phyloP scores from a whole-genome alignment of 1,140 invertebrate genomes.

The Choristoneura fumiferana region DNA sequence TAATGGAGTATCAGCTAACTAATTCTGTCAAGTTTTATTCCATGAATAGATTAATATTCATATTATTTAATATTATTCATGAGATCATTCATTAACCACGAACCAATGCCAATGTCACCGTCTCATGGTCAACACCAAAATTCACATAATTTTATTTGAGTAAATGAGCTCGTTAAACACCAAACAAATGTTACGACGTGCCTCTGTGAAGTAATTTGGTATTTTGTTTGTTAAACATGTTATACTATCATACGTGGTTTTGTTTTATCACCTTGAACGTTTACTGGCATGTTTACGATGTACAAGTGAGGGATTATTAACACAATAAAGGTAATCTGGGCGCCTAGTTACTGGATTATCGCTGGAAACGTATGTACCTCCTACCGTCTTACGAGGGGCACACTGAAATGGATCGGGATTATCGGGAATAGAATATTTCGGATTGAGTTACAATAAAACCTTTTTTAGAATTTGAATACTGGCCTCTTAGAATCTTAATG shows the following conservation, averaged over 20 bases:
- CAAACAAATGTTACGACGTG: neutral
- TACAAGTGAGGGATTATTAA: neutral
- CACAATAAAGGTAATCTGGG: neutral
- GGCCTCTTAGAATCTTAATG: too few relatives aligned
- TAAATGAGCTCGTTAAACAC: constrained; percentile 6
- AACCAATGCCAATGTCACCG: constrained; percentile 12
- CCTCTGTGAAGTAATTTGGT: neutral
- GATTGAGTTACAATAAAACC: too few relatives aligned
- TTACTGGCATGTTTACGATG: neutral
- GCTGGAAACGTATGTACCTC: too few relatives aligned
- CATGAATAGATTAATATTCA: too few relatives aligned
- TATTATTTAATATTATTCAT: too few relatives aligned
- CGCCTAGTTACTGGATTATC: too few relatives aligned
- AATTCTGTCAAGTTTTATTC: too few relatives aligned
- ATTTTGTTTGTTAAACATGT: constrained; percentile 11
- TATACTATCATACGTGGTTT: neutral
- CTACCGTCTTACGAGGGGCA: too few relatives aligned
- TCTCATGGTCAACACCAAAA: constrained; percentile 3
- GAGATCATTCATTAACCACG: neutral
- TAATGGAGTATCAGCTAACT: too few relatives aligned
- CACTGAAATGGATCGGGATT: too few relatives aligned
- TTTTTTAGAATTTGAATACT: too few relatives aligned
- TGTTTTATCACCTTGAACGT: neutral
- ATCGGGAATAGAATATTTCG: too few relatives aligned
- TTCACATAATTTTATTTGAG: constrained; percentile 8